phyloP scores from a whole-genome alignment of 2,797 vertebrate species.

The Anomalospiza imberbis region DNA sequence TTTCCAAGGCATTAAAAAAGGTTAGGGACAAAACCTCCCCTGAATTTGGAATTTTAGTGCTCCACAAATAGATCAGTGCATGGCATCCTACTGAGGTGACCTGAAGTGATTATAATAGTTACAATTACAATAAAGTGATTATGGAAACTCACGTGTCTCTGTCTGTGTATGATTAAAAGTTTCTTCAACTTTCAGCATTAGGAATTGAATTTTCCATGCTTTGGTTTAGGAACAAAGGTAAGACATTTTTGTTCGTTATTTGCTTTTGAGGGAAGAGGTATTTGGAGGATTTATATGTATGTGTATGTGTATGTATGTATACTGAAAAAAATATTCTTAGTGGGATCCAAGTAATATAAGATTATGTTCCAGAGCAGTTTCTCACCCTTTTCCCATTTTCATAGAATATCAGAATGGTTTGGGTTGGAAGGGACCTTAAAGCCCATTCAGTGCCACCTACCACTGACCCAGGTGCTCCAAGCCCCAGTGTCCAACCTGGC shows the following conservation, averaged over 20 bases:
- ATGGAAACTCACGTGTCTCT: background rate
- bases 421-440: background rate
- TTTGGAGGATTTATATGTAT: background rate
- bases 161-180: background rate
- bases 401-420: background rate
- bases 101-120: background rate
- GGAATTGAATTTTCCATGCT: background rate
- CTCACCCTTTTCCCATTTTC: background rate
- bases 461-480: background rate
- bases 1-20: background rate
- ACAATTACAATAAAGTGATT: background rate
- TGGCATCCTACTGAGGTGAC: background rate
- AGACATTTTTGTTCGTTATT: background rate
- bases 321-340: background rate
- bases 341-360: background rate
- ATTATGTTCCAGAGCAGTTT: background rate
- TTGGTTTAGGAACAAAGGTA: background rate
- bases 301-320: too few species aligned
- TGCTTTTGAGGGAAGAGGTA: background rate
- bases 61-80: background rate
- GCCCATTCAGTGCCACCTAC: fast-evolving
- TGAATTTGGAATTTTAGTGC: background rate
- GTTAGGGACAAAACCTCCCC: background rate
- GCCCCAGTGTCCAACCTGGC: background rate
- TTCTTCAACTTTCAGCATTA: background rate